A percentile compares a stretch with the other conserved stretches of the same genome.
Conservation (phyloP, 2,888 invertebrate species). For the Chaitophorus viminalis region DNA sequence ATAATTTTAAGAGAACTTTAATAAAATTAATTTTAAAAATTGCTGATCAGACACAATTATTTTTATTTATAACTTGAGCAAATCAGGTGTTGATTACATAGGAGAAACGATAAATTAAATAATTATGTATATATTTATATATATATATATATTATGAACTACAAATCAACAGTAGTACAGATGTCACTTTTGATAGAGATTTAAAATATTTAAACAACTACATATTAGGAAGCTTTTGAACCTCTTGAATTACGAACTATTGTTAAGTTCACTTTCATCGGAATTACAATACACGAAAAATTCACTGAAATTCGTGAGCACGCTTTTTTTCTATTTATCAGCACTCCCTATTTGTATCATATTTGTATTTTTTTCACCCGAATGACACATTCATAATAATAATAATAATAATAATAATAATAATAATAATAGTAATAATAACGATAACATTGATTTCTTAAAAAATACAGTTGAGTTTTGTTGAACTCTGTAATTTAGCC, state of each 20-base stretch:
- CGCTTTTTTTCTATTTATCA: constrained; percentile 18
- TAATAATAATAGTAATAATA: constrained; percentile 7
- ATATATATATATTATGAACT: background rate
- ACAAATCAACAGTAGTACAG: background rate
- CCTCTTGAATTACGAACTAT: constrained; percentile 5
- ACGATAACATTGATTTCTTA: background rate
- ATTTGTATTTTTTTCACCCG: constrained; percentile 1
- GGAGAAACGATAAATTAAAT: background rate
- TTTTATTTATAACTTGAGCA: background rate
- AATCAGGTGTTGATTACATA: background rate
- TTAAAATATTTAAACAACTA: constrained; percentile 20
- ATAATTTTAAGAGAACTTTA: no score
- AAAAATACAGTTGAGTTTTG: constrained; percentile 22
- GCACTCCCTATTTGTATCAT: constrained; percentile 31
- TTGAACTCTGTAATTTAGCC: constrained; percentile 59
- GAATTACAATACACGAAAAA: constrained; percentile 2
- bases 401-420: constrained; percentile 5
- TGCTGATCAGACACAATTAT: background rate
- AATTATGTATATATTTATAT: background rate
- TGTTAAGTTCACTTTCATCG: constrained; percentile 43
- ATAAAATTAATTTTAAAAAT: background rate
- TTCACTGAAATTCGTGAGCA: background rate
- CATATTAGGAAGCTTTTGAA: background rate
- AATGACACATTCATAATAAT: background rate
- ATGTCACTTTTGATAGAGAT: background rate